Percentiles rank a stretch among this genome's conserved stretches.
Conservation (phyloP, 2,888 invertebrate genomes). For the Mythimna pallens region DNA sequence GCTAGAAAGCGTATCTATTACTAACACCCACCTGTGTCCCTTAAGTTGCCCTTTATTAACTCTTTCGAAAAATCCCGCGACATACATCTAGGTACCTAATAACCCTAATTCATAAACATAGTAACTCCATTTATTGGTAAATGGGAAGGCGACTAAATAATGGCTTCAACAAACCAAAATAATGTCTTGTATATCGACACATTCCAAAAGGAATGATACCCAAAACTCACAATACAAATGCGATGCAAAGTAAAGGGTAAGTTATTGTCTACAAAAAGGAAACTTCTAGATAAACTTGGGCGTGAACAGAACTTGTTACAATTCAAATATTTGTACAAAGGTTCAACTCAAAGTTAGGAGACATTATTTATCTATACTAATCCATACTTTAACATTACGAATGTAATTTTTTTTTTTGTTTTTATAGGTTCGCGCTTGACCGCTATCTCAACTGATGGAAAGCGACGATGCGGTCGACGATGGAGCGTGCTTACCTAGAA, state of each 20-base stretch:
- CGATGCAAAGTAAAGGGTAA: conserved; percentile 54
- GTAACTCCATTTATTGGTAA: background rate
- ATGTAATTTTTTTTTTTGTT: no score
- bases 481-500: no score
- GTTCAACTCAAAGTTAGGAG: conserved; percentile 48
- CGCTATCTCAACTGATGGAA: no score
- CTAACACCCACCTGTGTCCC: no score
- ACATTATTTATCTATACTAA: conserved; percentile 9
- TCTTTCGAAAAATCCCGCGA: no score
- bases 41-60: no score
- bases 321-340: conserved; percentile 56
- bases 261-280: conserved; percentile 49
- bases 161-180: conserved; percentile 6
- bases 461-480: no score
- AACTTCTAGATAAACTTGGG: conserved; percentile 44
- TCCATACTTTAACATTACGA: no score
- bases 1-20: no score
- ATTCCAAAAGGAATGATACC: conserved; percentile 27
- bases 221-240: conserved; percentile 40
- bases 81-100: no score
- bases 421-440: no score
- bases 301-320: conserved; percentile 45
- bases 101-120: conserved; percentile 1
- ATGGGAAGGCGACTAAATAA: conserved; percentile 14
- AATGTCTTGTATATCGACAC: conserved; percentile 19